These are phyloP conservation scores for Tetramorium parvispinum DNA, from an alignment of 1,140 invertebrate species.

Conservation along the genomic window DNA sequence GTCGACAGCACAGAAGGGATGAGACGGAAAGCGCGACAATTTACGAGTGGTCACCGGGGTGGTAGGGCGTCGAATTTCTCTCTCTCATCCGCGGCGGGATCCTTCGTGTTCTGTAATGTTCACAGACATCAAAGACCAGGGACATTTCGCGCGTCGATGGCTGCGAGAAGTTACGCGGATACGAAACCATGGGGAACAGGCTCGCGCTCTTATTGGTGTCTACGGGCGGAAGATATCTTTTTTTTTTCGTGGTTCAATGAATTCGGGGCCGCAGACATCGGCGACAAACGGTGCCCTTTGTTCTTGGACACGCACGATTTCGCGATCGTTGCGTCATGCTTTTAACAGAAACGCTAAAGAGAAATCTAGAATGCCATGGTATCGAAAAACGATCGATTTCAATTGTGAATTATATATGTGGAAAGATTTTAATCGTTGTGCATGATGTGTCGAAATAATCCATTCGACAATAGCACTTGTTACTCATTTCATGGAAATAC, in stretches of 20 bases:
- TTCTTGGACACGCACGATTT: slow-evolving; percentile 37
- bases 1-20: slow-evolving; percentile 9
- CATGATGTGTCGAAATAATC: background rate
- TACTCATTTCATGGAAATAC: background rate
- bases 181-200: slow-evolving; percentile 14
- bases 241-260: slow-evolving; percentile 31
- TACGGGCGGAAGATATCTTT: slow-evolving; percentile 49
- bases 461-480: slow-evolving; percentile 4
- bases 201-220: slow-evolving; percentile 33
- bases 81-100: slow-evolving; percentile 43
- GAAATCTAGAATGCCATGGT: background rate
- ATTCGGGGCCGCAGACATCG: slow-evolving; percentile 8
- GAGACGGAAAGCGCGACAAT: slow-evolving; percentile 47
- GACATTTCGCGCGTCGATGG: slow-evolving; percentile 56
- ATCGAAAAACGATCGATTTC: slow-evolving; percentile 29
- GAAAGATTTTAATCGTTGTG: background rate
- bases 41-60: slow-evolving; percentile 72
- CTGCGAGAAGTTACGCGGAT: slow-evolving; percentile 9
- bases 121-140: slow-evolving; percentile 64
- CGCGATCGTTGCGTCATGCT: slow-evolving; percentile 17
- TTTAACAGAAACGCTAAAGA: slow-evolving; percentile 2
- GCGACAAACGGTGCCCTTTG: slow-evolving; percentile 25
- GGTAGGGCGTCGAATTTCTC: slow-evolving; percentile 67
- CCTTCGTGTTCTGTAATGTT: slow-evolving; percentile 51
- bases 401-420: slow-evolving; percentile 4